A percentile compares a stretch with the other conserved stretches of the same genome.
Evolutionary conservation across 2,888 invertebrate genomes (phyloP).

Genomic region (Hirtodrosophila confusa): DNA sequence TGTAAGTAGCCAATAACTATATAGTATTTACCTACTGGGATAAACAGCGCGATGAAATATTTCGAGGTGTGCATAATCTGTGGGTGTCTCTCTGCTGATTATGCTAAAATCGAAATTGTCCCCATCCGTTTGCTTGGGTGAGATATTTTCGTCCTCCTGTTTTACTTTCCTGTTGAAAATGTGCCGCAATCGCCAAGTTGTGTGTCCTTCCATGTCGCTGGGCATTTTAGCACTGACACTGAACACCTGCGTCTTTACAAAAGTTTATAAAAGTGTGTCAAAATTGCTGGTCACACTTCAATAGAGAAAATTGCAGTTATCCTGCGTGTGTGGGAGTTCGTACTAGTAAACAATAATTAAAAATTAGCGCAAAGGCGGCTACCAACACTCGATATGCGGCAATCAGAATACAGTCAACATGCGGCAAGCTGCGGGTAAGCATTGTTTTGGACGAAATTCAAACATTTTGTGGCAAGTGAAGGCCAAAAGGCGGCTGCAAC

Average conservation of each 20-base stretch:
- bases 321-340: slow-evolving; percentile 19
- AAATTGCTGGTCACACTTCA: slow-evolving; percentile 37
- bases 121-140: slow-evolving; percentile 21
- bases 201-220: slow-evolving; percentile 61
- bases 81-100: slow-evolving; percentile 30
- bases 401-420: slow-evolving; percentile 42
- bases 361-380: slow-evolving; percentile 5
- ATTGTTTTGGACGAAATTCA: slow-evolving; percentile 21
- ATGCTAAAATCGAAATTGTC: slow-evolving; percentile 31
- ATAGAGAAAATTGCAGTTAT: slow-evolving; percentile 44
- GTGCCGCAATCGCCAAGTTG: slow-evolving; percentile 42
- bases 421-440: slow-evolving; percentile 32
- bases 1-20: background rate
- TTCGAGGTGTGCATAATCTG: slow-evolving; percentile 67
- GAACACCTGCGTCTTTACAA: slow-evolving; percentile 20
- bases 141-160: background rate
- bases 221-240: slow-evolving; percentile 42
- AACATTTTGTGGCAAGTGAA: slow-evolving; percentile 45
- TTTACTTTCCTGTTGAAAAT: slow-evolving; percentile 17
- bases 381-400: background rate
- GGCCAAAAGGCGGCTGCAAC: slow-evolving; percentile 43
- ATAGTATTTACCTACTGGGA: slow-evolving; percentile 77
- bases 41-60: slow-evolving; percentile 85
- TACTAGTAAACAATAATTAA: slow-evolving; percentile 68
- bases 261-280: background rate